These are phyloP conservation scores for Sebastes elongatus DNA, from an alignment of 2,797 vertebrate genomes.

Conservation along the genomic window DNA sequence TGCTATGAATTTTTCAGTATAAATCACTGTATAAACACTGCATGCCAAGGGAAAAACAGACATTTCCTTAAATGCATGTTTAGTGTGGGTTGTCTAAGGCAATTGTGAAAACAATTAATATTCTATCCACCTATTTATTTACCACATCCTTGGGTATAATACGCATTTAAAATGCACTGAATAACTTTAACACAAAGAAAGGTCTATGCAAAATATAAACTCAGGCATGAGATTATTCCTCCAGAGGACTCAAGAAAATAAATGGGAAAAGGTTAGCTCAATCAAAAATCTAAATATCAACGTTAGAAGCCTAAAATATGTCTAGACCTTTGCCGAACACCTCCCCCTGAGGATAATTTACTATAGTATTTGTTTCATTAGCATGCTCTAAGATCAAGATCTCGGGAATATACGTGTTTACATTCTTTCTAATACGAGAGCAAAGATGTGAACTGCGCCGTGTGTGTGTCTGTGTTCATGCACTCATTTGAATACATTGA, in stretches of 20 bases:
- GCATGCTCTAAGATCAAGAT: neutral
- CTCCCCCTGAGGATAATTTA: constrained; percentile 3
- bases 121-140: neutral
- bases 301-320: neutral
- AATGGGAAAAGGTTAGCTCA: constrained; percentile 31
- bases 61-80: neutral
- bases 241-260: constrained; percentile 2
- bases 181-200: neutral
- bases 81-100: neutral
- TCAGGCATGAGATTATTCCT: neutral
- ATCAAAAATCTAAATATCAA: constrained; percentile 36
- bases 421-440: constrained; percentile 1
- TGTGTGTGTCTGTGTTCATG: constrained; percentile 7
- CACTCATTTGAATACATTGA: constrained; percentile 55
- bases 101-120: neutral
- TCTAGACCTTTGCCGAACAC: constrained; percentile 19
- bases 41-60: neutral
- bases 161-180: neutral
- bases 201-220: neutral
- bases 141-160: neutral
- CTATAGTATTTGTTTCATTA: neutral
- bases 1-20: neutral
- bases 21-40: neutral
- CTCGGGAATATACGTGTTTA: neutral
- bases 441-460: neutral